phyloP scores from a whole-genome alignment of 2,888 invertebrate species.

The Ceriagrion tenellum region DNA sequence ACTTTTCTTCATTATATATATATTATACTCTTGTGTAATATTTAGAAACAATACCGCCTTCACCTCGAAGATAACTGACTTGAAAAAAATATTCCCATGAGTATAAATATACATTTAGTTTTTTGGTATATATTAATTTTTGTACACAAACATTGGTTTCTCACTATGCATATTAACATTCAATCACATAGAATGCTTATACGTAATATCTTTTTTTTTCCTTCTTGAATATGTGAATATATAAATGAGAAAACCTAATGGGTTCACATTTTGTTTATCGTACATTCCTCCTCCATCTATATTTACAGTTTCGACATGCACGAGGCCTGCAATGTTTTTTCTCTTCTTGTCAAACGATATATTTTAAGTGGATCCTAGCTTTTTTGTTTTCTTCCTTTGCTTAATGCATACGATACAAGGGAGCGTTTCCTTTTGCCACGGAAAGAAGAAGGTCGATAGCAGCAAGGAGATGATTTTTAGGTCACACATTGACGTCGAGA shows the following conservation, averaged over 20 bases:
- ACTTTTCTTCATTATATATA: slow-evolving; percentile 65
- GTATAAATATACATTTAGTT: slow-evolving; percentile 68
- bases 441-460: slow-evolving; percentile 29
- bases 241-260: slow-evolving; percentile 66
- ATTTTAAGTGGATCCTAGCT: slow-evolving; percentile 55
- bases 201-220: slow-evolving; percentile 53
- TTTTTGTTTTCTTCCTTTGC: not conserved
- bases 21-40: slow-evolving; percentile 65
- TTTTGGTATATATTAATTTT: slow-evolving; percentile 66
- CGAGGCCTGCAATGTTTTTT: slow-evolving; percentile 17
- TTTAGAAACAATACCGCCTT: slow-evolving; percentile 60
- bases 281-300: slow-evolving; percentile 58
- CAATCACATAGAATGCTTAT: slow-evolving; percentile 68
- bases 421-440: slow-evolving; percentile 40
- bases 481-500: not conserved
- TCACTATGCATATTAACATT: slow-evolving; percentile 67
- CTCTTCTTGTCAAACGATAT: slow-evolving; percentile 31
- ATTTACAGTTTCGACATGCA: slow-evolving; percentile 60
- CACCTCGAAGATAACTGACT: slow-evolving; percentile 63
- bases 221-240: slow-evolving; percentile 64
- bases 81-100: slow-evolving; percentile 67
- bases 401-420: not conserved
- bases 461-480: not conserved
- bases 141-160: slow-evolving; percentile 66
- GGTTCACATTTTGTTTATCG: slow-evolving; percentile 57